Base-by-base conservation (phyloP, 92 coral and sea anemone genomes). In the Phenganax subtilis region DNA sequence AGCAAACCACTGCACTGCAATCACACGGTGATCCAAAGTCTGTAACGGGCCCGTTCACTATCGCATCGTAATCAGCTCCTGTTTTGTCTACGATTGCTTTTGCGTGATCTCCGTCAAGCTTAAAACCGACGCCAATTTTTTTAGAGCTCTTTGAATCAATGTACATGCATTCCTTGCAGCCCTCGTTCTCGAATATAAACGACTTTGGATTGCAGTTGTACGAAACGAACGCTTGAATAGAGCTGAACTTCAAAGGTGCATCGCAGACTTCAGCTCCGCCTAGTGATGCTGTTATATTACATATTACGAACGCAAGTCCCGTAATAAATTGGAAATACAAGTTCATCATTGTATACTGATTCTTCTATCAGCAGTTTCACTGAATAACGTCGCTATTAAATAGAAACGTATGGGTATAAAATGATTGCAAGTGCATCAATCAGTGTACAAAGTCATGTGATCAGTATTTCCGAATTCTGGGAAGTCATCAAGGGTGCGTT, bases 111-210 rank as follows among this genome's bases (percentile, higher is more conserved):
- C 76, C 85, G 15, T 81, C 82, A 90, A 93, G 91, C 87, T 91
- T 93, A 83, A 79, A 93, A 8, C 92, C 93, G 9, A 89, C 86
- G 6, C 93, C 97, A 17, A 91, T 93, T 12, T 91, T 91, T 71
- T 92, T 92, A 69, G 89, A 87, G 15, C 87, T 83, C 16, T 68
- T 80, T 9, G 85, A 86, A 83, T 93, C 97, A 57, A 93, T 75
- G 77, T 93, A 93, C 80, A 93, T 88, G 76, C 97, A 93, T 7
- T 85, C 75, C 53, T 76, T 93, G 31, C 87, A 82, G 25, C 92
- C 92, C 82, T 89, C 97, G 83, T 89, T 84, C 6, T 70, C 10
- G 20, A 58, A 86, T 31, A 93, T 88, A 85, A 86, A 52, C 10
- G 91, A 79, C 17, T 82, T 89, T n/a, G 97, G 97, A 76, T 93